Conservation (phyloP, 2,888 invertebrate genomes). For the Leucozona laternaria region DNA sequence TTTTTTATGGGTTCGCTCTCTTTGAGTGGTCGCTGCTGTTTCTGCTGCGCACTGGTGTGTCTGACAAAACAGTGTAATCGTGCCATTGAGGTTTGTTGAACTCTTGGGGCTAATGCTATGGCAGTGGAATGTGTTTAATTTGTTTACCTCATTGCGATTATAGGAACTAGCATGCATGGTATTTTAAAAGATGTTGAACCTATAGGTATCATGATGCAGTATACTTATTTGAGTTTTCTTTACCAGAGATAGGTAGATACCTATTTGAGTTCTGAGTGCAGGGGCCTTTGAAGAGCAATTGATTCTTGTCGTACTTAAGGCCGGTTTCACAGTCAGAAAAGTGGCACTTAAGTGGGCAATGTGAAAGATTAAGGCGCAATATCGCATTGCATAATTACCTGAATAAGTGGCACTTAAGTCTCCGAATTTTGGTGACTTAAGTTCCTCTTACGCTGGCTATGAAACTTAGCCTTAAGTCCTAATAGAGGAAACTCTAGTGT, state of each 20-base stretch:
- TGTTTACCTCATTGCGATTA: conserved; percentile 39
- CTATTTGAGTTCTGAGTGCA: too few relatives aligned
- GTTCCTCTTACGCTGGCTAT: too few relatives aligned
- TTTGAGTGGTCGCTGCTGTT: conserved; percentile 45
- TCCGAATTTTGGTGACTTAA: too few relatives aligned
- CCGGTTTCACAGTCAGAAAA: too few relatives aligned
- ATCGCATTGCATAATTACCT: too few relatives aligned
- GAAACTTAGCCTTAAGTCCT: too few relatives aligned
- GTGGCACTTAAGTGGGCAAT: too few relatives aligned
- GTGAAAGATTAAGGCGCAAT: too few relatives aligned
- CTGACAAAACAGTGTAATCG: conserved; percentile 72
- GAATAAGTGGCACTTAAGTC: too few relatives aligned
- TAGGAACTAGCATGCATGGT: neutral
- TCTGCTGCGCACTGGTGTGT: conserved; percentile 47
- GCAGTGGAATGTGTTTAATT: conserved; percentile 64
- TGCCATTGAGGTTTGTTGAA: conserved; percentile 68
- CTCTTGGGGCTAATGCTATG: conserved; percentile 10
- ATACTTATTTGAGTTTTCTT: neutral
- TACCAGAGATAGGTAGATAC: neutral
- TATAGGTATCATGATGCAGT: neutral
- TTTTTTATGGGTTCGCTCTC: conserved; percentile 22
- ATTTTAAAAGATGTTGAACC: neutral
- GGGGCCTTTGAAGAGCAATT: too few relatives aligned
- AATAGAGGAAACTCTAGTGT: too few relatives aligned
- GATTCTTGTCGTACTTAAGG: too few relatives aligned